Evolutionary conservation across 2,888 invertebrate genomes (phyloP).

Genomic region (Protodeltote pygarga): DNA sequence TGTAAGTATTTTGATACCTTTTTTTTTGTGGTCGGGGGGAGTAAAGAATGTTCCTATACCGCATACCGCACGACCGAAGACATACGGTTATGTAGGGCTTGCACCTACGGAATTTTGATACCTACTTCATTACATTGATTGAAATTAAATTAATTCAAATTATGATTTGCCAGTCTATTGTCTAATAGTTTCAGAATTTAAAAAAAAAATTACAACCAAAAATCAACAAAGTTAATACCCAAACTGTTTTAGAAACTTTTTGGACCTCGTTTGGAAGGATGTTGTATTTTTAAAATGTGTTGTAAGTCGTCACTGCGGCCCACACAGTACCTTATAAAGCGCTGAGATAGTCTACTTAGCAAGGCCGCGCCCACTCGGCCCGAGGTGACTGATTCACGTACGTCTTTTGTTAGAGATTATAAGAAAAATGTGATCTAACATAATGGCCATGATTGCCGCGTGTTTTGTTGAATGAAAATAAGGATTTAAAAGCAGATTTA

Average conservation of each 20-base stretch:
- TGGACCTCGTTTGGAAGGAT: constrained; percentile 23
- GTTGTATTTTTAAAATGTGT: constrained; percentile 34
- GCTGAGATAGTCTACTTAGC: constrained; percentile 57
- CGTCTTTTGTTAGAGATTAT: constrained; percentile 38
- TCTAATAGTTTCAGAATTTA: no score
- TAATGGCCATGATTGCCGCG: constrained; percentile 9
- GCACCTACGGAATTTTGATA: no score
- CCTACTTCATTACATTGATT: no score
- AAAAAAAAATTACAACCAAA: no score
- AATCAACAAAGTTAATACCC: background rate
- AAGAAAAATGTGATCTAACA: constrained; percentile 14
- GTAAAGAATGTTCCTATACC: no score
- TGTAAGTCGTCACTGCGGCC: constrained; percentile 53
- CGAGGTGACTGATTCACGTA: constrained; percentile 67
- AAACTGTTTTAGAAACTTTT: constrained; percentile 27
- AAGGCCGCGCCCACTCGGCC: constrained; percentile 75
- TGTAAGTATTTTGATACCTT: no score
- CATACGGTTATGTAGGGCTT: no score
- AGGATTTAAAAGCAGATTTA: no score
- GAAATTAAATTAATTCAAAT: no score
- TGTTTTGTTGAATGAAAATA: background rate
- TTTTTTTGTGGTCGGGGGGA: no score
- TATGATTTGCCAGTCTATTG: no score
- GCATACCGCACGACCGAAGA: no score
- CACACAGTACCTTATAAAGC: constrained; percentile 73